phyloP scores from a whole-genome alignment of 2,113 vertebrate species.

The Eulacestoma nigropectus region DNA sequence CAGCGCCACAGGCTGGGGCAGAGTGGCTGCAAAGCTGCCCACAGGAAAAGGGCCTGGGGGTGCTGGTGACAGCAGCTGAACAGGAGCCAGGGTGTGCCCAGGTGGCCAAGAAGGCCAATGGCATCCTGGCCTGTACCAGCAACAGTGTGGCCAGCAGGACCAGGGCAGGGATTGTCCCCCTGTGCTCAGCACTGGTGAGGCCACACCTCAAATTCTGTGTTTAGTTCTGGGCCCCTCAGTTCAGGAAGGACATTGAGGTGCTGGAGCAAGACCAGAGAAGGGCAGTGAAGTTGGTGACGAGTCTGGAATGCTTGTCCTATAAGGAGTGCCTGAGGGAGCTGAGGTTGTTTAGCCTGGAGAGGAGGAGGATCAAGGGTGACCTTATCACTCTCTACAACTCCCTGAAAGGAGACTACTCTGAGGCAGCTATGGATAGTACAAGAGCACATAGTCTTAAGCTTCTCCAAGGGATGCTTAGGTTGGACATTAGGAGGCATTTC shows the following conservation, averaged over 20 bases:
- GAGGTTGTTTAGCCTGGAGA: not conserved
- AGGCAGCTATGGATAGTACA: not conserved
- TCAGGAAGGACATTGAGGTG: not conserved
- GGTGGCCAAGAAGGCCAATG: not conserved
- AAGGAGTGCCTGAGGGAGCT: not conserved
- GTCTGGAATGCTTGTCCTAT: not conserved
- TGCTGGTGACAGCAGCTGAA: not conserved
- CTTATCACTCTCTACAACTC: not conserved
- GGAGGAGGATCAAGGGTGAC: not conserved
- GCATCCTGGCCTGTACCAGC: not conserved
- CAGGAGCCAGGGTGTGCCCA: not conserved
- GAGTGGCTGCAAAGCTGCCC: not conserved
- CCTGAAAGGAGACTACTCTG: not conserved
- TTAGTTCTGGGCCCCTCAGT: not conserved
- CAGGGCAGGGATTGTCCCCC: fast-evolving
- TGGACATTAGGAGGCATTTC: not conserved
- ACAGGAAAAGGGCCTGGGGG: not conserved
- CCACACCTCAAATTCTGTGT: fast-evolving
- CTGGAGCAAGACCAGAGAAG: not conserved
- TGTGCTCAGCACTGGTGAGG: fast-evolving
- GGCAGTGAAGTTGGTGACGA: not conserved
- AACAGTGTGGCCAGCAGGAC: not conserved
- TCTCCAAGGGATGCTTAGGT: not conserved
- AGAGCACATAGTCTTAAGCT: not conserved
- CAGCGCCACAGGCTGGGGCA: not conserved